Evolutionary conservation across 2,888 invertebrate species (phyloP).

Genomic region (Ichneumon xanthorius): DNA sequence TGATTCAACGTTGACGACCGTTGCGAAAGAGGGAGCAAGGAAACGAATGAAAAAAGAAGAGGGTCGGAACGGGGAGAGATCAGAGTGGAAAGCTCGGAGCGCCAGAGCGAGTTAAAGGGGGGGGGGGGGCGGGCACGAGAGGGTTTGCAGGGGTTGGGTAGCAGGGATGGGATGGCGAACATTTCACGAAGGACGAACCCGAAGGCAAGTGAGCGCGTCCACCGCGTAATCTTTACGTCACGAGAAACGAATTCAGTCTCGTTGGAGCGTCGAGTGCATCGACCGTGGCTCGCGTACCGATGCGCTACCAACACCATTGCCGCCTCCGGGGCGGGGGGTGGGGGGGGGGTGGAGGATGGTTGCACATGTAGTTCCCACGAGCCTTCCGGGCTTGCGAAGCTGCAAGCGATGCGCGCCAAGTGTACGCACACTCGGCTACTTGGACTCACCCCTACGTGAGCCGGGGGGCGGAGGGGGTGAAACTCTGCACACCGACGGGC

Average conservation of each 20-base stretch:
- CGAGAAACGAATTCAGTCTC: slow-evolving; percentile 64
- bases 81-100: slow-evolving; percentile 16
- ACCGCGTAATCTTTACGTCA: slow-evolving; percentile 64
- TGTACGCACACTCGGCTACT: slow-evolving; percentile 36
- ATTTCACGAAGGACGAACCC: slow-evolving; percentile 39
- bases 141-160: background rate
- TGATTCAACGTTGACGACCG: slow-evolving; percentile 51
- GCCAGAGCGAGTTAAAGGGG: slow-evolving; percentile 7
- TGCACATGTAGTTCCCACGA: slow-evolving; percentile 48
- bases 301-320: slow-evolving; percentile 20
- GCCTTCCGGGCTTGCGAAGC: slow-evolving; percentile 30
- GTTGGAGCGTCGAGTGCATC: slow-evolving; percentile 55
- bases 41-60: slow-evolving; percentile 12
- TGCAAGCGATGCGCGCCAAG: slow-evolving; percentile 30
- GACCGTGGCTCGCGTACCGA: slow-evolving; percentile 47
- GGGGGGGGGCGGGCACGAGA: background rate
- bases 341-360: background rate
- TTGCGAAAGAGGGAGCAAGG: slow-evolving; percentile 36
- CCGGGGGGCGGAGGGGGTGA: background rate
- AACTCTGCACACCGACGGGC: slow-evolving; percentile 31
- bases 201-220: slow-evolving; percentile 59
- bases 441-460: slow-evolving; percentile 13
- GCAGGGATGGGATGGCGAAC: slow-evolving; percentile 31
- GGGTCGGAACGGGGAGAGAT: background rate
- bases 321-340: background rate